phyloP scores from a whole-genome alignment of 2,797 vertebrate species.

The Notolabrus celidotus region DNA sequence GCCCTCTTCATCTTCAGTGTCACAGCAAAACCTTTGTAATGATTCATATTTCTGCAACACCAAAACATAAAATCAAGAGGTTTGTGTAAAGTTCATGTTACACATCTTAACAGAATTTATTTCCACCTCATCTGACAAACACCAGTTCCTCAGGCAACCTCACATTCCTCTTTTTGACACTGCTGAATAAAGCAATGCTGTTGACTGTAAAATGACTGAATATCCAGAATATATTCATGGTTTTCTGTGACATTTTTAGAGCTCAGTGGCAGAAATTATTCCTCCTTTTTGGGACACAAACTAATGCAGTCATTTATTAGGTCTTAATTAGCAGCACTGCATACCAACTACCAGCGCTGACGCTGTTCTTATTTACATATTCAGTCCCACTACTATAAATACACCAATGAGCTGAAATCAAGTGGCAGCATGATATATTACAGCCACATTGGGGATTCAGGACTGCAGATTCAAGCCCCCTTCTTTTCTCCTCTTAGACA shows the following conservation, averaged over 20 bases:
- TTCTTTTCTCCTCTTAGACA: background rate
- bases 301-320: conserved; percentile 13
- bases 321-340: conserved; percentile 27
- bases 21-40: background rate
- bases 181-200: background rate
- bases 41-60: background rate
- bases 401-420: conserved; percentile 13
- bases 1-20: background rate
- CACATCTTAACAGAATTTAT: background rate
- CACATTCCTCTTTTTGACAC: too few relatives aligned
- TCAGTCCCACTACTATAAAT: conserved; percentile 36
- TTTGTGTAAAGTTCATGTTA: background rate
- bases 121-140: background rate
- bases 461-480: background rate
- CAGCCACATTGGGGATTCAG: background rate
- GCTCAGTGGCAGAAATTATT: conserved; percentile 5
- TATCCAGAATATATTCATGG: background rate
- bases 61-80: background rate
- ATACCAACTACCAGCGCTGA: conserved; percentile 25
- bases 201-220: background rate
- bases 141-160: too few relatives aligned
- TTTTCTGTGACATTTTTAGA: background rate
- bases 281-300: conserved; percentile 14
- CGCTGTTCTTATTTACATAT: conserved; percentile 32
- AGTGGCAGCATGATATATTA: conserved; percentile 15